A percentile compares a stretch with the other conserved stretches of the same genome.
Evolutionary conservation across 2,888 invertebrate species (phyloP).

Genomic region (Argyra leucocephala): DNA sequence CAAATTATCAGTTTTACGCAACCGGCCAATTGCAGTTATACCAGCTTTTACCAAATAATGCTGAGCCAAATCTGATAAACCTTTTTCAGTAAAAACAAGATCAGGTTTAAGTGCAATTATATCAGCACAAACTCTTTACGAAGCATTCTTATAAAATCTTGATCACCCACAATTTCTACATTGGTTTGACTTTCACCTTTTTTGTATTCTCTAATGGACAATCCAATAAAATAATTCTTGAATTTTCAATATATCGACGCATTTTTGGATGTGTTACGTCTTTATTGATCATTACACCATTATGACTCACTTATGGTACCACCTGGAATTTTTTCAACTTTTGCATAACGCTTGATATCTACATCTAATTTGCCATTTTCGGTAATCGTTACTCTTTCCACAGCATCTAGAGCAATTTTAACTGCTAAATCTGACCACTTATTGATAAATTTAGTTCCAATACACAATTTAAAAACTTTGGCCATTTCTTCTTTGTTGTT

Average conservation of each 20-base stretch:
- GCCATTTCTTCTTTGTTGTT: slow-evolving; percentile 72
- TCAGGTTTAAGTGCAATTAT: slow-evolving; percentile 93
- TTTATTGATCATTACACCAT: slow-evolving; percentile 96
- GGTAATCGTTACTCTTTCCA: slow-evolving; percentile 78
- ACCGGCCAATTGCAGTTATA: slow-evolving; percentile 63
- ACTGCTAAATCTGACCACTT: slow-evolving; percentile 95
- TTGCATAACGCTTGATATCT: slow-evolving; percentile 95
- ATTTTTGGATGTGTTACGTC: slow-evolving; percentile 98
- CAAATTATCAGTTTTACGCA: slow-evolving; percentile 95
- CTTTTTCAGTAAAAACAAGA: slow-evolving; percentile 95
- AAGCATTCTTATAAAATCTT: slow-evolving; percentile 89
- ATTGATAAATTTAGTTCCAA: slow-evolving; percentile 94
- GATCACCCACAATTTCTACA: slow-evolving; percentile 87
- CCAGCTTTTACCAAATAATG: slow-evolving; percentile 78
- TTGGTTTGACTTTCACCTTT: slow-evolving; percentile 77
- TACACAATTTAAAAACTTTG: slow-evolving; percentile 80
- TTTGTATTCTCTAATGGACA: slow-evolving; percentile 98
- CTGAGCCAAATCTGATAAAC: slow-evolving; percentile 87
- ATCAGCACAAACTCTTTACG: slow-evolving; percentile 83
- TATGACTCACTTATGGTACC: slow-evolving; percentile 90
- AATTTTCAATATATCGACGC: slow-evolving; percentile 88
- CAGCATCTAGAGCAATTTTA: slow-evolving; percentile 90
- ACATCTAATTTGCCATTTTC: slow-evolving; percentile 88
- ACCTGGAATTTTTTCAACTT: slow-evolving; percentile 90
- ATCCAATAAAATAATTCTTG: slow-evolving; percentile 87